A percentile compares a stretch with the other conserved stretches of the same genome.
phyloP scores from a whole-genome alignment of 2,797 vertebrate genomes.

The Hirundo rustica region DNA sequence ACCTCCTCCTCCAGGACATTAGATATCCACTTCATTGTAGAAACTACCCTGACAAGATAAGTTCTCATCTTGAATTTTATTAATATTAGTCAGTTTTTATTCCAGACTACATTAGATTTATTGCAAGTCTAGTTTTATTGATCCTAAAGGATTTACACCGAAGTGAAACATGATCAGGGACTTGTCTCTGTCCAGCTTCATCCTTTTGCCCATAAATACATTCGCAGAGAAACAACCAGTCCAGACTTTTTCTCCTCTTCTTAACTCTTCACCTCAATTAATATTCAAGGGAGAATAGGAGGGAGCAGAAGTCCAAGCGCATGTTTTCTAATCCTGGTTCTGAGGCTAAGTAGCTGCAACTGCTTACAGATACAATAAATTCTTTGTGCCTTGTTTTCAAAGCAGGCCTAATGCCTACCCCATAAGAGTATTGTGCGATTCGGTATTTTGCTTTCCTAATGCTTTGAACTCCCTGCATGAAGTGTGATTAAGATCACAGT shows the following conservation, averaged over 20 bases:
- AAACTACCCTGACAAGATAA: not conserved
- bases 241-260: not conserved
- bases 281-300: not conserved
- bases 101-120: not conserved
- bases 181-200: not conserved
- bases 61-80: not conserved
- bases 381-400: slow-evolving; percentile 11
- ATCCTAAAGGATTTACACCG: not conserved
- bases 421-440: not conserved
- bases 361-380: slow-evolving; percentile 1
- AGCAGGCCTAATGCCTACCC: not conserved
- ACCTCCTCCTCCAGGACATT: not conserved
- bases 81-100: not conserved
- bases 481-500: slow-evolving; percentile 1
- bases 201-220: not conserved
- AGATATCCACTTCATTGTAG: not conserved
- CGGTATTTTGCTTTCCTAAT: not conserved
- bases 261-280: not conserved
- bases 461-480: slow-evolving; percentile 9
- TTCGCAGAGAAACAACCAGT: not conserved
- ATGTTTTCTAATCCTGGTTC: slow-evolving; percentile 33
- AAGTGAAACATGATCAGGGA: not conserved
- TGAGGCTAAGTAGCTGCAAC: slow-evolving; percentile 10
- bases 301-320: not conserved
- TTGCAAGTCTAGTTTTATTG: not conserved